Base-by-base conservation (phyloP, 2,888 invertebrate species). In the Nomada ferruginata region DNA sequence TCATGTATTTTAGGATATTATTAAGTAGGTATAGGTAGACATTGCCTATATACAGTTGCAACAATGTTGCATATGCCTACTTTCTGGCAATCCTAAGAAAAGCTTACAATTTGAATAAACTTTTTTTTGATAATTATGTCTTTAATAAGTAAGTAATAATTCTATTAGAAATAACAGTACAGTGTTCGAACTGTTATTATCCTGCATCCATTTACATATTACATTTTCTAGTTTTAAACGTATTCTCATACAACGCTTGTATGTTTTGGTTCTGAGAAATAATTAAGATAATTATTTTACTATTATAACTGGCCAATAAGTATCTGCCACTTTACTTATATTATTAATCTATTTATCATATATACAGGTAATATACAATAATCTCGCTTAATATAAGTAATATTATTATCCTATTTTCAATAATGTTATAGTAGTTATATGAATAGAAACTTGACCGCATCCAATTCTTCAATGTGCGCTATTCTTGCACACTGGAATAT, bases 221-320 rank as follows among this genome's bases (percentile, higher is more conserved):
- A 81, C 70, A 80, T 85, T 89, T 63, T 82, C 82, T 89, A 88
- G 76, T 71, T 85, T 73, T 84, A 86, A 79, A 73, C 23, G 82
- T 89, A 88, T 87, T 81, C 82, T 83, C 80, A 84, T 89, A 87
- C 78, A 82, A 78, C 81, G 85, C 80, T 82, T 86, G 88, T 85
- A 90, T 85, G 87, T 88, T 90, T 91, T 91, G 90, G 91, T 91
- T 91, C 91, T 89, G 91, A 90, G 91, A 92, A 90, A 90, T 89
- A 90, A 91, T 89, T 86, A 89, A 87, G 89, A 91, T 90, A 90
- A 87, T 89, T 88, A 89, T 87, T 89, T 89, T 86, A 89, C 90
- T 88, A 90, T 91, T 88, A 91, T 91, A 96, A 96, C 96, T 96
- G 96, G 96, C 96, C 96, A 94, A 95, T 95, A 95, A 95, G 95